Conservation (phyloP, 2,797 vertebrate species). For the Nasua narica region DNA sequence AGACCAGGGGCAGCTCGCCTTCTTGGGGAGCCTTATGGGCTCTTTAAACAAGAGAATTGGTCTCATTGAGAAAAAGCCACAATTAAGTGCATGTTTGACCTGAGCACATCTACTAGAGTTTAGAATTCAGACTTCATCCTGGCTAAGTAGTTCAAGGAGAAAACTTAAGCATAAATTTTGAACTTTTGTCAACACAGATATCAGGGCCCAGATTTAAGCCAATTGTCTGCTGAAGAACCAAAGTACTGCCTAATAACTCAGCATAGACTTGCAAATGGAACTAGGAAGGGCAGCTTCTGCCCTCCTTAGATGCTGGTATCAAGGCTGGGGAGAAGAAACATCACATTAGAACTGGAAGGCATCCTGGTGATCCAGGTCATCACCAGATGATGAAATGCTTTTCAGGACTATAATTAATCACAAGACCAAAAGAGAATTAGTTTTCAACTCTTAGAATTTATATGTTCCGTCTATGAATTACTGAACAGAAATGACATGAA, state of each 20-base stretch:
- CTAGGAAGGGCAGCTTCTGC: background rate
- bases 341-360: background rate
- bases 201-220: background rate
- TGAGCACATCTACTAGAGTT: background rate
- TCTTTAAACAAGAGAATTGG: background rate
- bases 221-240: background rate
- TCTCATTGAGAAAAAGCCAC: background rate
- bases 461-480: background rate
- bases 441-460: background rate
- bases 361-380: background rate
- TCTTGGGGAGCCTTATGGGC: background rate
- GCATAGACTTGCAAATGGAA: background rate
- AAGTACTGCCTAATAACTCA: background rate
- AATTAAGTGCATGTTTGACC: background rate
- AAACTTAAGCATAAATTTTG: background rate
- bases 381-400: background rate
- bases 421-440: background rate
- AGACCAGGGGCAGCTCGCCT: background rate
- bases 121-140: background rate
- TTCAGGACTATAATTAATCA: background rate
- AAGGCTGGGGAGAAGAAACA: background rate
- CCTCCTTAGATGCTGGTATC: background rate
- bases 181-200: background rate
- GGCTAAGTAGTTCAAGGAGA: background rate
- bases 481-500: background rate